These are phyloP conservation scores for Dendroctonus valens DNA, from an alignment of 1,140 invertebrate species.

Conservation along the genomic window DNA sequence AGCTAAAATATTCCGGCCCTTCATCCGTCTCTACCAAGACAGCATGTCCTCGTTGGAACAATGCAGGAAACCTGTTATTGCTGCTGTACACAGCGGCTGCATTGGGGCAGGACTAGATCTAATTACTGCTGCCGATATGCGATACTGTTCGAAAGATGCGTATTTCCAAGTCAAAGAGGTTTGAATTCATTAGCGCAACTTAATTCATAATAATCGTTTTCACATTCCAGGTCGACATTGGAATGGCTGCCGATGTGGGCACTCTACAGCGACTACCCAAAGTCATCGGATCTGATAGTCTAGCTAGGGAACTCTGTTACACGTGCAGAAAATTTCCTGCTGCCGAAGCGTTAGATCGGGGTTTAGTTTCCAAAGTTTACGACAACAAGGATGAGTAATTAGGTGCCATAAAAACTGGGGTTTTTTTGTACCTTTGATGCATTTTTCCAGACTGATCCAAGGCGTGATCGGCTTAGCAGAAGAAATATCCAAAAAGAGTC, in stretches of 20 bases:
- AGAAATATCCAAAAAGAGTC: slow-evolving; percentile 86
- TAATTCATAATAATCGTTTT: background rate
- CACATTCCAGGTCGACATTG: slow-evolving; percentile 60
- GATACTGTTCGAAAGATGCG: slow-evolving; percentile 87
- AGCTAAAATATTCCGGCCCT: slow-evolving; percentile 64
- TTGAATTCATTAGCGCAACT: slow-evolving; percentile 20
- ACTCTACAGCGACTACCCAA: slow-evolving; percentile 92
- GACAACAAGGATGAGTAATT: slow-evolving; percentile 66
- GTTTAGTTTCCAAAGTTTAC: slow-evolving; percentile 75
- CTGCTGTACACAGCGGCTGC: slow-evolving; percentile 84
- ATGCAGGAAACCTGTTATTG: slow-evolving; percentile 83
- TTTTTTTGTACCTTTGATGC: background rate
- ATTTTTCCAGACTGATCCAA: slow-evolving; percentile 60
- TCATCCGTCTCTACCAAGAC: slow-evolving; percentile 73
- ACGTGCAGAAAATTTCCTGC: slow-evolving; percentile 81
- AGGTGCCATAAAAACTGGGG: background rate
- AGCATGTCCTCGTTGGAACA: slow-evolving; percentile 77
- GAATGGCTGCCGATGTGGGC: slow-evolving; percentile 94
- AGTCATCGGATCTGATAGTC: slow-evolving; percentile 83
- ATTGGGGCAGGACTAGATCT: slow-evolving; percentile 89
- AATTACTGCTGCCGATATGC: slow-evolving; percentile 84
- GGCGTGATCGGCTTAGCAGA: slow-evolving; percentile 72
- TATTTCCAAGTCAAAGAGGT: slow-evolving; percentile 93
- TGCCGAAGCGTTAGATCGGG: slow-evolving; percentile 73
- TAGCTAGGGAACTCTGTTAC: slow-evolving; percentile 82